Base-by-base conservation (phyloP, 2,888 invertebrate species). In the Melanchra persicariae region DNA sequence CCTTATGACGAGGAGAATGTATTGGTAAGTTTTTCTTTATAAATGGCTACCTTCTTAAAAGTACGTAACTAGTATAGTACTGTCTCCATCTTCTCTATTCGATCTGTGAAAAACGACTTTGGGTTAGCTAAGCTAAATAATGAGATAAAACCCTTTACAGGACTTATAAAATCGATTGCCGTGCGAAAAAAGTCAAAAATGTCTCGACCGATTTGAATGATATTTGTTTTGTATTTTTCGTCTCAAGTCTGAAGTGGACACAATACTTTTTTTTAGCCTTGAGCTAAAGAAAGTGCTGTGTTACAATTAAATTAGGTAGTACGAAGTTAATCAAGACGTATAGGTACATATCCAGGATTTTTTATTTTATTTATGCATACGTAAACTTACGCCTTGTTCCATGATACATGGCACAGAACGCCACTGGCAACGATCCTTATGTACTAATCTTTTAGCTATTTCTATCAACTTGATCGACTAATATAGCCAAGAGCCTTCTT, bases 401-500 rank as follows among this genome's bases (percentile, higher is more conserved):
- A 24, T 15, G 49, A 12, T 45, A 19, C 0, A 2, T 5, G 9
- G 45, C n/a, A n/a, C 9, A 47, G n/a, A n/a, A 47, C 0, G 24
- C 24, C 15, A 24, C 24, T 7, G 1, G 51, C 24, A 10, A 6
- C 12, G 12, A n/a, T n/a, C n/a, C 4, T n/a, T 47, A 47, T 19
- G 5, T 17, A 40, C 15, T 40, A 15, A 15, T 19, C 15, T 15
- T 17, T 19, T 26, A 7, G 1, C 19, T 52, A 55, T 24, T 49
- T 57, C n/a, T 9, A 72, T 26, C 17, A 73, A 51, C 6, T n/a
- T 19, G 9, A 47, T 58, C 1, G 19, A 34, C 30, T 62, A 51
- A 70, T 75, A 49, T 37, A 70, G 58, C 34, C 63, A 47, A 49
- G 43, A 59, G 49, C 22, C 26, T 58, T 9, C 17, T 8, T 52